Evolutionary conservation across 1,140 invertebrate species (phyloP), one percentile per base, ranked within the genome.

Genomic region (Pantala flavescens): DNA sequence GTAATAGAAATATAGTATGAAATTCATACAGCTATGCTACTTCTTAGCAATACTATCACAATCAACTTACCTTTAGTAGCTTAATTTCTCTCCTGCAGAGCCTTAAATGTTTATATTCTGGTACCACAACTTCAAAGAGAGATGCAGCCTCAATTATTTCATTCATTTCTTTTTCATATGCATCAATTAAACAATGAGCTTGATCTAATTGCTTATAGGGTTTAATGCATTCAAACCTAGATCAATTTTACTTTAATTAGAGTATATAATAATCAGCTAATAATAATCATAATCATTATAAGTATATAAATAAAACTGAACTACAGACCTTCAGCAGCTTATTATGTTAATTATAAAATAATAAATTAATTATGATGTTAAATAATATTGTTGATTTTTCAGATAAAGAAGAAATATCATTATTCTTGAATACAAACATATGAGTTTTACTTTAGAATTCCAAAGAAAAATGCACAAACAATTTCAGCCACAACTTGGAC

Each of bases 71-170:
- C 81, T 94, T 96, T 0, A 92, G 80, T 78, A 94, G 83, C 77
- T 88, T 90, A 9, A 97, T 81, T 82, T 97, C 94, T 75, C 88
- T 90, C 43, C 91, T 83, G 75, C 90, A 90, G 73, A 87, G 83
- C 76, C 90, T 90, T 0, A 97, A 83, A 74, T 90, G 87, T 78
- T 90, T 91, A 78, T 93, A 91, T 78, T 97, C 94, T 0, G 91
- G 90, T 12, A 93, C 85, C 76, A 88, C 88, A 23, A 97, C 89
- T 80, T 98, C 96, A 82, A 98, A 97, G 24, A 98, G 85, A 24
- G 85, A 83, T 1, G 93, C 91, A 9, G 93, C 91, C 71, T 90
- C 88, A n/a, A 87, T 84, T 23, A 98, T 81, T 43, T 84, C 83
- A 0, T 84, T 79, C 77, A 94, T 87, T 71, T 92, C 88, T 0